Base-by-base conservation (phyloP, 1,140 invertebrate genomes). In the Antheraea pernyi region DNA sequence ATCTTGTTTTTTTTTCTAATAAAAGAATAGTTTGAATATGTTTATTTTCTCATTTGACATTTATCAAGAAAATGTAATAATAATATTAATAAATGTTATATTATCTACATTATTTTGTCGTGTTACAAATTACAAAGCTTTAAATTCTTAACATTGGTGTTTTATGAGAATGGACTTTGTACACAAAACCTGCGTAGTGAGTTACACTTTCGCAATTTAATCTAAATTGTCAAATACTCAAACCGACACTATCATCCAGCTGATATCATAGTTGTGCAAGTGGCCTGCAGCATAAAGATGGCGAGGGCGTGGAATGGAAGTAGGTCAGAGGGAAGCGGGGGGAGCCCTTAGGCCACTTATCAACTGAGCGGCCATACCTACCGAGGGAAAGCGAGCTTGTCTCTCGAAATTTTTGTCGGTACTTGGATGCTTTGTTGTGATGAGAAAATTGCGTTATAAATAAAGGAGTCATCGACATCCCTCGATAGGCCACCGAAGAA, bases 261-360 rank as follows among this genome's bases (percentile, higher is more conserved):
- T 91, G 88, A 90, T 91, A 89, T 80, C 80, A 82, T 75, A 80
- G 85, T 91, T 90, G 89, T 90, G 88, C 86, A 91, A 91, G 88
- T 83, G 79, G 81, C 79, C 74, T 73, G 85, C 83, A 86, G 86
- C 85, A 87, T 84, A 89, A 89, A 91, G 87, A 91, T 91, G 86
- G 86, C 78, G 79, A 88, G 85, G 88, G 84, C 86, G 83, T 78
- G 77, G 77, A 78, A 77, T 79, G 84, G 75, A 91, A 83, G 74
- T 91, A 82, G 89, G 89, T 89, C 89, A 80, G 53, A 69, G 80
- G 80, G 79, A 87, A 65, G 78, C 74, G 83, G 78, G 81, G 76
- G 82, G 87, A 82, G 86, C 89, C 89, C 86, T 90, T 89, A 86
- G 86, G 83, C 88, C 83, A 90, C 87, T 91, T 90, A 90, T 90